Evolutionary conservation across 1,140 invertebrate species (phyloP).

Genomic region (Drosophila erecta): DNA sequence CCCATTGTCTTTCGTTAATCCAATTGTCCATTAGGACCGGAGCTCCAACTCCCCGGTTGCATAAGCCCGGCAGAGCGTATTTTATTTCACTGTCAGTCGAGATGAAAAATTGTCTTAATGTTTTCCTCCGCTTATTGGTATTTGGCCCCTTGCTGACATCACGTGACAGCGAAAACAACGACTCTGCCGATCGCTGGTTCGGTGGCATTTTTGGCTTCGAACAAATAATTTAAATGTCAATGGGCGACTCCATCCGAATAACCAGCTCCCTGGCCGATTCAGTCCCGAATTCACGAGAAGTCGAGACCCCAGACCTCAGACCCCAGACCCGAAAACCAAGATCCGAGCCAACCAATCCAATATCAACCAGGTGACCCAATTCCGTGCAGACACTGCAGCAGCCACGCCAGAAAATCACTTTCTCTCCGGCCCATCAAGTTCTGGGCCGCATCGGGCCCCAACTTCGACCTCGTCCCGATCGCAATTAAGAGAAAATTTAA

Average conservation of each 20-base stretch:
- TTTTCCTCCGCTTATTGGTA: conserved; percentile 37
- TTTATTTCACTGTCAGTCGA: conserved; percentile 70
- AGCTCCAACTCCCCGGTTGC: conserved; percentile 47
- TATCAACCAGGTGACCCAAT: conserved; percentile 64
- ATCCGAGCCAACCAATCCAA: conserved; percentile 9
- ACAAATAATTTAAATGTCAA: conserved; percentile 79
- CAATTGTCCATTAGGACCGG: conserved; percentile 57
- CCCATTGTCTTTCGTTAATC: conserved; percentile 33
- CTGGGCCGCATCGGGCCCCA: conserved; percentile 21
- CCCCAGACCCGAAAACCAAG: neutral
- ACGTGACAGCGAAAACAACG: conserved; percentile 54
- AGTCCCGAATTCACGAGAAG: conserved; percentile 10
- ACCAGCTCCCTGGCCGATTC: conserved; percentile 16
- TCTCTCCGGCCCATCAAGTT: conserved; percentile 66
- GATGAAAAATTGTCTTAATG: conserved; percentile 54
- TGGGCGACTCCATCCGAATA: conserved; percentile 45
- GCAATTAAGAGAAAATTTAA: conserved; percentile 83
- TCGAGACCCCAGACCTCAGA: conserved; percentile 3
- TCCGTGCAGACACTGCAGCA: conserved; percentile 52
- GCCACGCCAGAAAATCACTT: conserved; percentile 65
- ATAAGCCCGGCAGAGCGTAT: conserved; percentile 54
- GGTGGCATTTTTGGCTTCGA: conserved; percentile 66
- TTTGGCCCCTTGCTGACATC: conserved; percentile 67
- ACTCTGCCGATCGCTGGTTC: conserved; percentile 52
- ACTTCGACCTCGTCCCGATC: conserved; percentile 53